Base-by-base conservation (phyloP, 1,140 invertebrate genomes). In the Hyles vespertilio region DNA sequence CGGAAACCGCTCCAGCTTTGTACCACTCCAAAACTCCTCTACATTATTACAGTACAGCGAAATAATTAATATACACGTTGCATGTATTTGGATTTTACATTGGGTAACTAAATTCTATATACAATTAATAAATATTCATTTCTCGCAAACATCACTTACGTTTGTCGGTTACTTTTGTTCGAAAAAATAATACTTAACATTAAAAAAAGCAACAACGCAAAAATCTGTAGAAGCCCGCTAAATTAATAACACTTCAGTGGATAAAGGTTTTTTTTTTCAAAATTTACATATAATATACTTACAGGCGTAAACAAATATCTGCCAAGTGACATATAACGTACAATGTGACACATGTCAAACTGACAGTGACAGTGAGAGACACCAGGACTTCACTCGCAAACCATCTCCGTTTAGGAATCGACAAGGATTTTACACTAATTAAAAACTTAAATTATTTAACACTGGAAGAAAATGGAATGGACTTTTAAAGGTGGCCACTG, bases 221-320 rank as follows among this genome's bases (percentile, higher is more conserved):
- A 72, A 65, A 65, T 49, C 60, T 74, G 75, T 81, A 81, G 76
- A 84, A 77, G 70, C 71, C 62, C 61, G 61, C 61, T 73, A 75
- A 77, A 83, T 72, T 66, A 76, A 78, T 65, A 63, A 77, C 67
- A 64, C 45, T 56, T 61, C 61, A 72, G 60, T 65, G 73, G 51
- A 67, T 34, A 61, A 59, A 57, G 45, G 36, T 55, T 53, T 69
- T 68, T 73, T 74, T 81, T 67, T 82, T 84, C 82, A 85, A 84
- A 87, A 87, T 85, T 61, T 87, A 85, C 84, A 87, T 81, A 82
- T 77, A 82, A 76, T 81, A 76, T 63, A 84, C 79, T 85, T 85
- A 87, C 84, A 87, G 76, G 77, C 77, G 67, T 77, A 70, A 78
- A 82, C 74, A 72, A 70, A 81, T 74, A 70, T 65, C 65, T 72